Evolutionary conservation across 2,113 vertebrate species (phyloP).

Genomic region (rabbit (Oryctolagus cuniculus)): mOryCun1.1 NC_091444.1:61235001-61235500

Average conservation of each 20-base stretch:
- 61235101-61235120: too few species aligned
- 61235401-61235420: background rate
- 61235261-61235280: too few species aligned
- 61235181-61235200: background rate
- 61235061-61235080: too few species aligned
- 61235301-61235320: background rate
- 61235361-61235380: background rate
- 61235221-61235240: background rate
- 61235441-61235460: background rate
- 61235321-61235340: background rate
- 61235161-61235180: too few species aligned
- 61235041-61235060: too few species aligned
- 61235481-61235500: background rate
- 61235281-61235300: background rate
- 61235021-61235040: too few species aligned
- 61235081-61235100: too few species aligned
- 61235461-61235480: background rate
- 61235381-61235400: background rate
- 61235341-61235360: background rate
- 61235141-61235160: too few species aligned
- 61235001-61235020: too few species aligned
- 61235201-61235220: background rate
- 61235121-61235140: too few species aligned
- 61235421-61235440: background rate
- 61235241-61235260: too few species aligned